Conservation (phyloP, 2,113 vertebrate species). For the Alethe castanea region DNA sequence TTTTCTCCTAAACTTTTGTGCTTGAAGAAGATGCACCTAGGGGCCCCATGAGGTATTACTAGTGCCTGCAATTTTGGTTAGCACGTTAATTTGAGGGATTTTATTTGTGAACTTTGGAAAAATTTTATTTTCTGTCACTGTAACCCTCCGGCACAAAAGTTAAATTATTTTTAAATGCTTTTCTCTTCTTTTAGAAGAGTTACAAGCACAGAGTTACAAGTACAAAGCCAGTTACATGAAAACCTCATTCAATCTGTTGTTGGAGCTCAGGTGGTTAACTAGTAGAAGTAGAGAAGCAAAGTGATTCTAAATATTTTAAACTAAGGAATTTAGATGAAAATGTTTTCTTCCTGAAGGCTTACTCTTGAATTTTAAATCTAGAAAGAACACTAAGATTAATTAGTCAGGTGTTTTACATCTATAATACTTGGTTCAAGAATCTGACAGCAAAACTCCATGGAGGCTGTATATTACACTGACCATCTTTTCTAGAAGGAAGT, state of each 20-base stretch:
- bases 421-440: background rate
- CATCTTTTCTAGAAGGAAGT: background rate
- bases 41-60: too few species aligned
- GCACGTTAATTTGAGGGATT: too few species aligned
- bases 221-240: background rate
- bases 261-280: background rate
- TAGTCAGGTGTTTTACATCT: background rate
- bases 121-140: too few species aligned
- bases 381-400: background rate
- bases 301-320: background rate
- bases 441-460: background rate
- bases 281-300: background rate
- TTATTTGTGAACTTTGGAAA: too few species aligned
- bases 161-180: too few species aligned
- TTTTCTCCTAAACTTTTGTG: too few species aligned
- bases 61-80: too few species aligned
- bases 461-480: background rate
- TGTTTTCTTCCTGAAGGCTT: background rate
- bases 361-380: background rate
- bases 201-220: too few species aligned
- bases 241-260: background rate
- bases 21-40: too few species aligned
- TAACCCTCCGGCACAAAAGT: too few species aligned
- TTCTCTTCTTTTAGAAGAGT: too few species aligned
- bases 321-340: background rate